These are phyloP conservation scores for Pseudochromis fuscus DNA, from an alignment of 2,797 vertebrate species.

Conservation along the genomic window DNA sequence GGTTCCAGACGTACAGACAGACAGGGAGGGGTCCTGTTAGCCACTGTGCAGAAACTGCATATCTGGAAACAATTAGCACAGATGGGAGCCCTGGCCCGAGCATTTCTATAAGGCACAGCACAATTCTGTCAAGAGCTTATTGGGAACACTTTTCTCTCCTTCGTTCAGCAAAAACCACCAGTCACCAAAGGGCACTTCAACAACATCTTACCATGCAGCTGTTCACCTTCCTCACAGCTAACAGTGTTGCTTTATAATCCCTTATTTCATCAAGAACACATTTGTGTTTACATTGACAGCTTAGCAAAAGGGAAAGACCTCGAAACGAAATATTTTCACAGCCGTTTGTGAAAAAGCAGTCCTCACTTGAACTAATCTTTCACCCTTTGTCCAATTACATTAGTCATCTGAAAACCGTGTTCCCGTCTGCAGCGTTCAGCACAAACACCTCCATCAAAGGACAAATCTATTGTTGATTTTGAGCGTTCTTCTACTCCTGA, in stretches of 20 bases:
- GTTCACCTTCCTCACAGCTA: constrained; percentile 4
- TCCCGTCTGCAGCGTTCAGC: constrained; percentile 60
- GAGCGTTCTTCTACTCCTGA: constrained; percentile 50
- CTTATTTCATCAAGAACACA: constrained; percentile 32
- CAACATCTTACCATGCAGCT: constrained; percentile 10
- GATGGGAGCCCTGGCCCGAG: constrained; percentile 60
- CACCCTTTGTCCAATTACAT: constrained; percentile 50
- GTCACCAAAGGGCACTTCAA: constrained; percentile 17
- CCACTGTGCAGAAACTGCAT: constrained; percentile 74
- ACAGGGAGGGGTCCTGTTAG: constrained; percentile 78
- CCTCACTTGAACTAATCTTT: constrained; percentile 39
- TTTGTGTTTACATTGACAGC: constrained; percentile 49
- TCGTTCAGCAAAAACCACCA: constrained; percentile 28
- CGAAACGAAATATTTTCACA: constrained; percentile 67
- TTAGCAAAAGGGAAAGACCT: constrained; percentile 44
- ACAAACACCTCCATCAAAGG: constrained; percentile 43
- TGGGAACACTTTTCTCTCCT: constrained; percentile 43
- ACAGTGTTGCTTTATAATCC: constrained; percentile 21
- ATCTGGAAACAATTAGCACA: constrained; percentile 82
- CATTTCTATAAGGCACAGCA: constrained; percentile 53
- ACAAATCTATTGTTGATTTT: constrained; percentile 57
- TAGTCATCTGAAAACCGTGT: constrained; percentile 61
- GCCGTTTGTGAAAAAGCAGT: constrained; percentile 39
- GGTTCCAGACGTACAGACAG: constrained; percentile 74
- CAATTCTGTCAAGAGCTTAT: constrained; percentile 46